These are phyloP conservation scores for Geophilus truncorum DNA, from an alignment of 2,888 invertebrate genomes.

Conservation along the genomic window DNA sequence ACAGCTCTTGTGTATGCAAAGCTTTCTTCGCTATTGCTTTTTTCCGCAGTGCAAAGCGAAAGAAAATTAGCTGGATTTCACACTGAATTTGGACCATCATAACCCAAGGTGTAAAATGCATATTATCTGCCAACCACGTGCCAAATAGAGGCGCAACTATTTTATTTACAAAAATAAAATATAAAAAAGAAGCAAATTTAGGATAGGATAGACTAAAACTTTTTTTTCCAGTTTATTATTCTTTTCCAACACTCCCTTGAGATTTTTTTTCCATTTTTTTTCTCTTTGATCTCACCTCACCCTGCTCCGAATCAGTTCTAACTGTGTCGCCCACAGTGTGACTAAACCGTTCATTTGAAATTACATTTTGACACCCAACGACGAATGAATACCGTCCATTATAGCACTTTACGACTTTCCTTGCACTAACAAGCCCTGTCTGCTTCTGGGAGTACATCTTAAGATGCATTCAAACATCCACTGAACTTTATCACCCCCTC, in stretches of 20 bases:
- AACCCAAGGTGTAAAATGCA: constrained; percentile 23
- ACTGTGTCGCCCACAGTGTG: neutral
- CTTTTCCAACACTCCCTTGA: no score
- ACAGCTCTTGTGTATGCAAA: constrained; percentile 27
- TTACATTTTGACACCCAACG: neutral
- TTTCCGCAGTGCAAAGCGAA: neutral
- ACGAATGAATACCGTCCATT: constrained; percentile 11
- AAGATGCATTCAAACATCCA: constrained; percentile 15
- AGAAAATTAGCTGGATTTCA: constrained; percentile 24
- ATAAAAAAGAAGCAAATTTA: neutral
- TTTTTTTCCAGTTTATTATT: no score
- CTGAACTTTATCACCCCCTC: neutral
- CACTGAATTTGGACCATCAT: neutral
- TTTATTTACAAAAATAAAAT: neutral
- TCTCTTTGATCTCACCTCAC: neutral
- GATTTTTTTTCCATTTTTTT: no score
- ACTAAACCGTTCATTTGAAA: neutral
- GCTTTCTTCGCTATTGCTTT: constrained; percentile 25
- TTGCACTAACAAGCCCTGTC: neutral
- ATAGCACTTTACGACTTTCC: constrained; percentile 7
- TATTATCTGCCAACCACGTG: neutral
- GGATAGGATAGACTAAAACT: no score
- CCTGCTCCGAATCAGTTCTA: neutral
- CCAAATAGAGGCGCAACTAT: neutral
- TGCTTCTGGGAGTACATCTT: neutral